A percentile compares a stretch with the other conserved stretches of the same genome.
Conservation (phyloP, 2,888 invertebrate species). For the Podabrus alpinus region DNA sequence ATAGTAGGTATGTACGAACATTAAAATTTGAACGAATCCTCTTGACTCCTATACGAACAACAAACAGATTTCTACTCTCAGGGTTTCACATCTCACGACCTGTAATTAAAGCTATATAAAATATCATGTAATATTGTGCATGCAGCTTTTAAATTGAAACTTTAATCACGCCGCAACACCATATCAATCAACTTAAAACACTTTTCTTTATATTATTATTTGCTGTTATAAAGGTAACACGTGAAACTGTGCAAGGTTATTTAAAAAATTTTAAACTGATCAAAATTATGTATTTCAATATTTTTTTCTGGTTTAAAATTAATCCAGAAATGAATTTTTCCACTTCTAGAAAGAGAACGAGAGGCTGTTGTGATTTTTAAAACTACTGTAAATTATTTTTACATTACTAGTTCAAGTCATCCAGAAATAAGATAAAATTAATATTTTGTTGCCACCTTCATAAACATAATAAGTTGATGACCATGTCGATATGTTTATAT, state of each 20-base stretch:
- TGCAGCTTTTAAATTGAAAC: slow-evolving; percentile 13
- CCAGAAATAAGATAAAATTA: too few relatives aligned
- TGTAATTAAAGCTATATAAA: slow-evolving; percentile 36
- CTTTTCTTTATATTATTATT: not conserved
- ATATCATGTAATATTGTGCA: slow-evolving; percentile 16
- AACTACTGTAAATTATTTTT: not conserved
- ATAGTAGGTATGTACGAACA: not conserved
- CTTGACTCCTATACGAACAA: slow-evolving; percentile 9
- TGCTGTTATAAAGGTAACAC: not conserved
- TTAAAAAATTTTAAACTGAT: not conserved
- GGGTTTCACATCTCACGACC: slow-evolving; percentile 16
- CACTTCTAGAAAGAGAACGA: not conserved
- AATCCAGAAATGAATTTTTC: too few relatives aligned
- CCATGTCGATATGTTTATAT: not conserved
- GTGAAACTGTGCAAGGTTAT: not conserved
- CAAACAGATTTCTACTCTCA: slow-evolving; percentile 15
- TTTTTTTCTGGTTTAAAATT: not conserved
- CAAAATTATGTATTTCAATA: not conserved
- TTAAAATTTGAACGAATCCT: not conserved
- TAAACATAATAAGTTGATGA: too few relatives aligned
- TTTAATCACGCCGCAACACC: slow-evolving; percentile 13
- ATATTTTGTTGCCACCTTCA: too few relatives aligned
- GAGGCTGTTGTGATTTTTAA: not conserved
- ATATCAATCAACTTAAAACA: slow-evolving; percentile 15
- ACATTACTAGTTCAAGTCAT: not conserved